Evolutionary conservation across 2,888 invertebrate genomes (phyloP).

Genomic region (Ennomos erosarius): DNA sequence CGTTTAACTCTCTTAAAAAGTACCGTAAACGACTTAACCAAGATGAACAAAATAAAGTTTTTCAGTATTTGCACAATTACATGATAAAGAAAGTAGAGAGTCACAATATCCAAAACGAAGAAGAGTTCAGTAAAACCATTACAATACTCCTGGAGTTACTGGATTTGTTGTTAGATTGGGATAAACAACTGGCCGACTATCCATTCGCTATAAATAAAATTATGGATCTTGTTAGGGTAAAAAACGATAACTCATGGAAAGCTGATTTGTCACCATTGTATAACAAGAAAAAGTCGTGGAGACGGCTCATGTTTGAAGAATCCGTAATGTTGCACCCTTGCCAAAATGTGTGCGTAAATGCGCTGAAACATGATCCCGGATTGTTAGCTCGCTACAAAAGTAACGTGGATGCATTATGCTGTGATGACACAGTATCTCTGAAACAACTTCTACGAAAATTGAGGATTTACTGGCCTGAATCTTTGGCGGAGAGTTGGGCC

Average conservation of each 20-base stretch:
- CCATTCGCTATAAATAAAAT: conserved; percentile 57
- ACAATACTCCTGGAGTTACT: conserved; percentile 42
- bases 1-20: conserved; percentile 48
- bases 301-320: conserved; percentile 63
- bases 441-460: conserved; percentile 55
- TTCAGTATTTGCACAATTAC: conserved; percentile 55
- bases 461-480: conserved; percentile 64
- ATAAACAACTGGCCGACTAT: conserved; percentile 56
- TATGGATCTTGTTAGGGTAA: conserved; percentile 52
- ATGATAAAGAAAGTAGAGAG: conserved; percentile 44
- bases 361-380: conserved; percentile 65
- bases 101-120: conserved; percentile 41
- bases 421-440: conserved; percentile 49
- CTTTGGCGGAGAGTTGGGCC: conserved; percentile 55
- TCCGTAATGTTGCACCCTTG: conserved; percentile 57
- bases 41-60: conserved; percentile 55
- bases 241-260: conserved; percentile 54
- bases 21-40: conserved; percentile 49
- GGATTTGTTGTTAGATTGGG: conserved; percentile 58
- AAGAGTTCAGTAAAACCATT: conserved; percentile 43
- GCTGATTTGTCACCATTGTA: conserved; percentile 53
- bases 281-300: conserved; percentile 66
- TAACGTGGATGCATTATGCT: conserved; percentile 49
- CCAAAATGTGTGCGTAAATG: conserved; percentile 62
- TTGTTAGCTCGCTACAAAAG: conserved; percentile 51